Evolutionary conservation across 2,888 invertebrate genomes (phyloP), one percentile per base, ranked within the genome.

Genomic region (Drosophila tripunctata): DNA sequence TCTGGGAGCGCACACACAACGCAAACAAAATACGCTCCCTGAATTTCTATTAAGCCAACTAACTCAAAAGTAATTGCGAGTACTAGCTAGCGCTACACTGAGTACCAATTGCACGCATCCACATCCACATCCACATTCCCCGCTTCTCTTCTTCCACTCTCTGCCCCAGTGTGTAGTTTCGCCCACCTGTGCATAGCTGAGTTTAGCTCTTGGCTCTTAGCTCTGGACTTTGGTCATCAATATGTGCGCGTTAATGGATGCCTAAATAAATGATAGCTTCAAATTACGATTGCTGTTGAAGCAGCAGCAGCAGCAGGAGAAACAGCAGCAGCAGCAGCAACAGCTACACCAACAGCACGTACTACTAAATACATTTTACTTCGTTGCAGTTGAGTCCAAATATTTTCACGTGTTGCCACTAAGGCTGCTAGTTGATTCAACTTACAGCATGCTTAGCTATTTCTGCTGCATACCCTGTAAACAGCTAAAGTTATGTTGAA

Each of bases 221-320:
- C 35, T 41, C 61, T 55, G 75, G 70, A n/a, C n/a, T n/a, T 51
- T 63, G 75, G 70, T 67, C 82, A 76, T 77, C 75, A 87, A 85
- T 83, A 85, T 83, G 75, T 82, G 87, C 78, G 75, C 79, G 78
- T 85, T 85, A 88, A 88, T 88, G 85, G 88, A 82, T 71, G 78
- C 74, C 74, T 86, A 82, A 86, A 86, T 86, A 86, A 88, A 79
- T 88, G 75, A 86, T 86, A 79, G 87, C 76, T 85, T 74, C 68
- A 87, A 88, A 86, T 86, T 86, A 87, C 87, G 77, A 88, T 82
- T 87, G 75, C 75, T 45, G 47, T 17, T 54, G 30, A 35, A 54
- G 41, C 17, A 51, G 60, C 24, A 47, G 48, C 57, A 68, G 51
- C 44, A 78, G 71, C 81, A 82, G n/a, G n/a, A n/a, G n/a, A n/a